Percentiles rank a stretch among this genome's conserved stretches.
phyloP scores from a whole-genome alignment of 64 coral and sea anemone species.

The Stylophora pistillata region DNA sequence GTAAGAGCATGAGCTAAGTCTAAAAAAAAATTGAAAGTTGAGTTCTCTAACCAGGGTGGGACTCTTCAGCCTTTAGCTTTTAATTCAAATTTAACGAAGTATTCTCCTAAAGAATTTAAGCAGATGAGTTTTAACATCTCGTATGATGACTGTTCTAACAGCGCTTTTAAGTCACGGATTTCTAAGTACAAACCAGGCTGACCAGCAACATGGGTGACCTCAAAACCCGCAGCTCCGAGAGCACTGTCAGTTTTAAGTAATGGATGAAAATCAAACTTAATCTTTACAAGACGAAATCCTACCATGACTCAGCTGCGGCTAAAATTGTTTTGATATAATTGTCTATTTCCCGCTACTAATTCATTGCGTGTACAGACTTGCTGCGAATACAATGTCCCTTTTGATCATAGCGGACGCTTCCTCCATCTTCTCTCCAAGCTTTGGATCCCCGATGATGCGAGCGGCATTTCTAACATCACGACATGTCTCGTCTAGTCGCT shows the following conservation, averaged over 20 bases:
- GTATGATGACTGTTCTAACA: too few relatives aligned
- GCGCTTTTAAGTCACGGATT: too few relatives aligned
- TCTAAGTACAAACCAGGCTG: too few relatives aligned
- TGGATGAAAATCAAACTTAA: neutral
- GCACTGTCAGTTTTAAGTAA: neutral
- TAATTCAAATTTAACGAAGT: too few relatives aligned
- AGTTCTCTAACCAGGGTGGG: too few relatives aligned
- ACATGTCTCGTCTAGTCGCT: constrained; percentile 86
- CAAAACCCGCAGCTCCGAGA: neutral
- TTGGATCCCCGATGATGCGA: constrained; percentile 81
- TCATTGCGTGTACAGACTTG: constrained; percentile 95
- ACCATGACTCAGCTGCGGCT: neutral
- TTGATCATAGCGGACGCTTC: constrained; percentile 81
- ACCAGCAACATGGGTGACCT: too few relatives aligned
- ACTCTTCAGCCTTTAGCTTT: too few relatives aligned
- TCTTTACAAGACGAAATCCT: neutral
- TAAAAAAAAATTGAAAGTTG: too few relatives aligned
- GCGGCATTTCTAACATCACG: constrained; percentile 88
- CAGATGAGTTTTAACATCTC: too few relatives aligned
- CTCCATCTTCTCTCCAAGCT: constrained; percentile 92
- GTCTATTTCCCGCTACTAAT: neutral
- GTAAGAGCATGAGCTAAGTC: too few relatives aligned
- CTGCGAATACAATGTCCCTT: constrained; percentile 94
- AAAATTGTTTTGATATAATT: neutral
- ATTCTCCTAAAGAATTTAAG: too few relatives aligned